Base-by-base conservation (phyloP, 1,140 invertebrate species). In the Amphibalanus amphitrite region DNA sequence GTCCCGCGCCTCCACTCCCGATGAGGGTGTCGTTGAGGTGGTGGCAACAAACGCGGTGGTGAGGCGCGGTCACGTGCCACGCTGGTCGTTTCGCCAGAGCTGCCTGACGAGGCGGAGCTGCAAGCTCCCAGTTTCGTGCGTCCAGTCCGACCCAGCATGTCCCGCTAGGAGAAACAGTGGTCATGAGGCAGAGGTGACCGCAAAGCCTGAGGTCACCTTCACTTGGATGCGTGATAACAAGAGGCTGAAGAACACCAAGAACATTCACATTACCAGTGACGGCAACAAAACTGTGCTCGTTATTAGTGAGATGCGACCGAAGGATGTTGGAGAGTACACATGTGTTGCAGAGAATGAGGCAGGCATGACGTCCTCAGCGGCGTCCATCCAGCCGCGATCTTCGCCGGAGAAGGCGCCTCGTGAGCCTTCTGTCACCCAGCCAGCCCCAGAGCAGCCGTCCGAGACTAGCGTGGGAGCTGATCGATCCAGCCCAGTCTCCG, bases 1-100 rank as follows among this genome's bases (percentile, higher is more conserved):
- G 74, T 94, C 95, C 13, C 95, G 95, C 81, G 93, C 91, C 0
- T 86, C 94, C 69, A 95, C 97, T 79, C 97, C 97, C 77, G 95
- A 98, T 79, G 89, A 91, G 73, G 95, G 95, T n/a, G 94, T 93
- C 80, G 87, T 93, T 69, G 92, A 91, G 82, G 91, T 97, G 1
- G 89, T 97, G 74, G 95, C 95, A 40, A 87, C 92, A 73, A 98
- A 96, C 79, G 90, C 90, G 4, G 85, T 90, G 95, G 95, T 20
- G 93, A 97, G 83, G 87, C 93, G 33, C 47, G 26, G 23, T 73
- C 29, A 26, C 29, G 40, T 26, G 30, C 72, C n/a, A 23, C 30
- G 28, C 26, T 26, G 29, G 17, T 40, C 10, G n/a, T 74, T 26
- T 73, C 69, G 17, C 80, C 83, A 72, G 75, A 76, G 84, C 86